phyloP scores from a whole-genome alignment of 2,113 vertebrate genomes.

The Nansenia antarctica region DNA sequence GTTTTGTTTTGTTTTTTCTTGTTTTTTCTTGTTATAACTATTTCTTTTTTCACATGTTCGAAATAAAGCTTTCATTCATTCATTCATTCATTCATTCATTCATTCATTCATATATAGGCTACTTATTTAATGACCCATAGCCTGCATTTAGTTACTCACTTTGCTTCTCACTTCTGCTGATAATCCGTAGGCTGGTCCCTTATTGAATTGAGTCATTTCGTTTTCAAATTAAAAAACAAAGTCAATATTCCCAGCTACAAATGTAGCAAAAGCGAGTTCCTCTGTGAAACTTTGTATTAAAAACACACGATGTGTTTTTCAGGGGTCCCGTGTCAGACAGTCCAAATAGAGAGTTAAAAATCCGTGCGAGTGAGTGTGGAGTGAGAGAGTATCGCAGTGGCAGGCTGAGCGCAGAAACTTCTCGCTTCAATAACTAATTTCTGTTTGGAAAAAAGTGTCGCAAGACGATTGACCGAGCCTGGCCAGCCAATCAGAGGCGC shows the following conservation, averaged over 20 bases:
- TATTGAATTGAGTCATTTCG: constrained; percentile 91
- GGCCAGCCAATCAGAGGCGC: constrained; percentile 58
- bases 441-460: constrained; percentile 13
- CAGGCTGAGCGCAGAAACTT: constrained; percentile 33
- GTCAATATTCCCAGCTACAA: constrained; percentile 14
- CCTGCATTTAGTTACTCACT: constrained; percentile 73
- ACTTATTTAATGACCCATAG: no score
- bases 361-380: constrained; percentile 5
- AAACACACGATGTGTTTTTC: constrained; percentile 1
- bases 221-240: not conserved
- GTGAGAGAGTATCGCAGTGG: not conserved
- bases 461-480: constrained; percentile 24
- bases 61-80: no score
- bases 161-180: constrained; percentile 94
- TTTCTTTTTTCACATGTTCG: no score
- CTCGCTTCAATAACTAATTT: constrained; percentile 22
- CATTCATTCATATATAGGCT: no score
- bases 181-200: constrained; percentile 89
- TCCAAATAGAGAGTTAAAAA: constrained; percentile 15
- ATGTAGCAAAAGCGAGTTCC: constrained; percentile 19
- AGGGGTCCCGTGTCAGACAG: not conserved
- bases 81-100: no score
- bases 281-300: constrained; percentile 1
- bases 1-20: no score
- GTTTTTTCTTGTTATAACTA: no score